phyloP scores from a whole-genome alignment of 2,113 vertebrate genomes.

The Tupaia tana region DNA sequence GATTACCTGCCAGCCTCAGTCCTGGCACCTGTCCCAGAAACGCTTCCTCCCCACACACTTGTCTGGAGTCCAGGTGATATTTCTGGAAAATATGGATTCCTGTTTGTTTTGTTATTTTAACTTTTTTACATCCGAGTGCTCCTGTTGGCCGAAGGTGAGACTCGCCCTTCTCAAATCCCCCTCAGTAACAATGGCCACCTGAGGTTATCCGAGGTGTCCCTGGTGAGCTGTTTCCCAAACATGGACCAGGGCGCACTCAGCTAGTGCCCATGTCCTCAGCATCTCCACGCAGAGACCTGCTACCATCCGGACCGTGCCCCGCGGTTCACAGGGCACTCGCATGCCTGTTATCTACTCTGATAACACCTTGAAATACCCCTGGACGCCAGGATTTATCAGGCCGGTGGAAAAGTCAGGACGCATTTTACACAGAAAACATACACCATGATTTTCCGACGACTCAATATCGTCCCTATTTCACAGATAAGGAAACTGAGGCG shows the following conservation, averaged over 20 bases:
- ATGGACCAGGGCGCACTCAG: neutral
- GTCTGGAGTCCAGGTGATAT: constrained; percentile 60
- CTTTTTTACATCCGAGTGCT: constrained; percentile 46
- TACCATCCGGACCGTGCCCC: neutral
- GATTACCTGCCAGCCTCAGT: constrained; percentile 4
- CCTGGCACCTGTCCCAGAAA: constrained; percentile 65
- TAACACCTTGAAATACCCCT: constrained; percentile 26
- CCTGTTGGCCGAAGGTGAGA: neutral
- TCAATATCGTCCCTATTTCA: neutral
- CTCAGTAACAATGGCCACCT: neutral
- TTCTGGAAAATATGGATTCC: constrained; percentile 72
- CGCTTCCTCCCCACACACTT: constrained; percentile 69
- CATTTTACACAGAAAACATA: no score
- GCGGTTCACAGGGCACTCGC: neutral
- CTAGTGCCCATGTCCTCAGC: neutral
- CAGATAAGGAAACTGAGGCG: constrained; percentile 49
- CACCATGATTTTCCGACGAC: no score
- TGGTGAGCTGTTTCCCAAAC: neutral
- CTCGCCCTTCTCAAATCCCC: neutral
- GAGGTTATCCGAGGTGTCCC: neutral
- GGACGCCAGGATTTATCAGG: neutral
- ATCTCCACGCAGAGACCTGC: neutral
- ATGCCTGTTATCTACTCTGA: constrained; percentile 8
- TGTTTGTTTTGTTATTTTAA: constrained; percentile 28
- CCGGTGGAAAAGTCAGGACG: no score